Conservation (phyloP, 2,113 vertebrate genomes). For the Mesitornis unicolor region DNA sequence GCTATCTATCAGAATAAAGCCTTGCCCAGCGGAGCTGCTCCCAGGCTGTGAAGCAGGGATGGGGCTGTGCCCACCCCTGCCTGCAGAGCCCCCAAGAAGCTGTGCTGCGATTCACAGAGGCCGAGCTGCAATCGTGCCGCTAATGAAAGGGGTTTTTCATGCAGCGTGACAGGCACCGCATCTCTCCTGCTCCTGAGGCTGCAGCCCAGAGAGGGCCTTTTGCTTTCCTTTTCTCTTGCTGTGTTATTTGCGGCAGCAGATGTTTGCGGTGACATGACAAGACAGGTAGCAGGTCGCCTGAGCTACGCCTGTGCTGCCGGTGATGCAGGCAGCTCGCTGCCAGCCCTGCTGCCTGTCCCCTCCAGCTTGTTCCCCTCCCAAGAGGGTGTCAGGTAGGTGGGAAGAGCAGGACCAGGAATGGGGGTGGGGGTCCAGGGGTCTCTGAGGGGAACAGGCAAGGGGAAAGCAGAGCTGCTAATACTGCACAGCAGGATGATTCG, state of each 20-base stretch:
- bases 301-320: not conserved
- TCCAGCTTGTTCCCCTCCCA: not conserved
- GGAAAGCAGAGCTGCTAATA: not conserved
- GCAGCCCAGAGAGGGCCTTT: not conserved
- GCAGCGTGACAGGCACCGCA: not conserved
- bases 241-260: not conserved
- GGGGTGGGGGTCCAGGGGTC: not conserved
- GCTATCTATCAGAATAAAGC: not conserved
- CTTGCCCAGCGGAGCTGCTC: not conserved
- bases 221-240: not conserved
- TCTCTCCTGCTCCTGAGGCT: not conserved
- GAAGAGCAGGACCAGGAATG: not conserved
- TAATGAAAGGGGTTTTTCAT: constrained; percentile 31
- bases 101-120: not conserved
- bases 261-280: not conserved
- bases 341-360: not conserved
- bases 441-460: not conserved
- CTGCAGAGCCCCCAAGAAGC: not conserved
- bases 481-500: rapidly evolving
- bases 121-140: not conserved
- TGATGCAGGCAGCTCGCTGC: not conserved
- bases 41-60: rapidly evolving
- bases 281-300: constrained; percentile 33
- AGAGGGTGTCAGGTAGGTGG: rapidly evolving
- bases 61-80: not conserved